Evolutionary conservation across 1,140 invertebrate genomes (phyloP).

Genomic region (Drosophila mayri): DNA sequence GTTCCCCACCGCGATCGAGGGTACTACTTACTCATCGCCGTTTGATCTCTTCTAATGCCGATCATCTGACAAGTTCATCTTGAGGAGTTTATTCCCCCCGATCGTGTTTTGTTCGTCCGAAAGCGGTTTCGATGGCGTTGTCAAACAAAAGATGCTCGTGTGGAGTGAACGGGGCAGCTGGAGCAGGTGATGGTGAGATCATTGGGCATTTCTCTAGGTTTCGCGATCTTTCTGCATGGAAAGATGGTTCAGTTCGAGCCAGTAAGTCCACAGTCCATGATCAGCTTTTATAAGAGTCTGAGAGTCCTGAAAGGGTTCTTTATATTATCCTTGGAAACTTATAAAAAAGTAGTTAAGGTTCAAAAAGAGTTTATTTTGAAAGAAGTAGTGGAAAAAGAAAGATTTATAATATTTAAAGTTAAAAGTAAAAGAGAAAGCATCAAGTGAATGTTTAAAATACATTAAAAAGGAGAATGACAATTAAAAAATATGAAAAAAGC

Average conservation of each 20-base stretch:
- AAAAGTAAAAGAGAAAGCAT: slow-evolving; percentile 2
- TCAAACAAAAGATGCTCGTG: slow-evolving; percentile 34
- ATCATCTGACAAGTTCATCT: slow-evolving; percentile 73
- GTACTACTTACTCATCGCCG: slow-evolving; percentile 27
- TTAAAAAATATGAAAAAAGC: background rate
- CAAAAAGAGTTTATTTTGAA: too few species aligned
- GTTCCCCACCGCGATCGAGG: slow-evolving; percentile 32
- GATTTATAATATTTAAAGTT: background rate
- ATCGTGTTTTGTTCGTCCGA: slow-evolving; percentile 27
- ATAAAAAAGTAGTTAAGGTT: background rate
- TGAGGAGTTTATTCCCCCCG: slow-evolving; percentile 81
- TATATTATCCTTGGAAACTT: background rate
- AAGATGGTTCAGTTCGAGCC: slow-evolving; percentile 6
- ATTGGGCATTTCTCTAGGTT: slow-evolving; percentile 28
- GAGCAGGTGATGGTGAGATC: slow-evolving; percentile 24
- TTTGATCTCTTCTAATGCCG: slow-evolving; percentile 42
- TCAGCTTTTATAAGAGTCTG: background rate
- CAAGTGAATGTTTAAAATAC: background rate
- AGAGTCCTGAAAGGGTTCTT: background rate
- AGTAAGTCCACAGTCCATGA: slow-evolving; percentile 7
- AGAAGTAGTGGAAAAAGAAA: background rate
- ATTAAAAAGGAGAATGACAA: background rate
- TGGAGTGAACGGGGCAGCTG: slow-evolving; percentile 20
- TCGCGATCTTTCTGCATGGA: slow-evolving; percentile 14
- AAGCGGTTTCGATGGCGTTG: slow-evolving; percentile 72